Evolutionary conservation across 2,797 vertebrate species (phyloP), one percentile per base, ranked within the genome.

Genomic region (Onychomys torridus): DNA sequence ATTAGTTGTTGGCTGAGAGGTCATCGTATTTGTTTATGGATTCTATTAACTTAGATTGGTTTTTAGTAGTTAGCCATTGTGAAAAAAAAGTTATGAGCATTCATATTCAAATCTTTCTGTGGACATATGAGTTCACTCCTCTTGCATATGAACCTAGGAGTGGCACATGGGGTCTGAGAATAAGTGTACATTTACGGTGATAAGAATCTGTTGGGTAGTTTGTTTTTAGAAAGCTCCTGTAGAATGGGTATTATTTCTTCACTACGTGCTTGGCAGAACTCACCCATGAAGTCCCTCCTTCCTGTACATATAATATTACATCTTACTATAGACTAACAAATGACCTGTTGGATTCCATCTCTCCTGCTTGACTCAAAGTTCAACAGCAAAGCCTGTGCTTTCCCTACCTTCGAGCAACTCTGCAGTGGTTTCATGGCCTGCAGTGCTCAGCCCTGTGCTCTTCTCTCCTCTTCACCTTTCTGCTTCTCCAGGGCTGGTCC

Each of bases 181-280:
- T 11, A 67, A 84, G 46, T n/a, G 13, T 34, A 52, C 82, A 32
- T 86, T 87, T 93, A 96, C 49, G 34, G 89, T 92, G 40, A 69
- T 77, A 65, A 93, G 65, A 59, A 90, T 5, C 49, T 43, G 25
- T 76, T 57, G 84, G 91, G 14, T 59, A n/a, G 90, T 52, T 21
- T 65, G n/a, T 25, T 84, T 76, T 37, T 27, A 82, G 2, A 55
- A 96, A 78, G 43, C 76, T 92, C 40, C 37, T 82, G 16, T 61
- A 89, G 67, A n/a, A 32, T 84, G 59, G 52, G 34, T 25, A 27
- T 95, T 76, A 84, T 83, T 90, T 96, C 63, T 92, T 78, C n/a
- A 87, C 57, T 61, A 40, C 29, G 25, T 7, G 0, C 65, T 76
- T 23, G 73, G 6, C 73, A 43, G 73, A 75, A 75, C 23, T 75